Percentiles rank a stretch among this genome's conserved stretches.
Conservation (phyloP, 2,888 invertebrate genomes). For the Acanthococcus lagerstroemiae region DNA sequence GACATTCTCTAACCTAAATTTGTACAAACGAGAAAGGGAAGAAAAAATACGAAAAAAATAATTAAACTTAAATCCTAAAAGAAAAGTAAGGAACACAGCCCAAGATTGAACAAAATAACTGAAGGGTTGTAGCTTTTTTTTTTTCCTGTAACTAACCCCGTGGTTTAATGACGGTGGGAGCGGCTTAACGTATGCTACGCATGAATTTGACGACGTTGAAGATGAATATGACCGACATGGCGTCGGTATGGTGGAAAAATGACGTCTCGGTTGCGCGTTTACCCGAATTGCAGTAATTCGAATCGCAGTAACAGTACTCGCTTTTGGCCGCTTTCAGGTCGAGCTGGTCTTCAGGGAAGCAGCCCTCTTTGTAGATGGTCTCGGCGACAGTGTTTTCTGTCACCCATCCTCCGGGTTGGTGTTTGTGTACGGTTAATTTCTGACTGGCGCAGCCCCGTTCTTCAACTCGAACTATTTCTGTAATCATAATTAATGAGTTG, state of each 20-base stretch:
- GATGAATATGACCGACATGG: conserved; percentile 53
- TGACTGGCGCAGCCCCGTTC: conserved; percentile 66
- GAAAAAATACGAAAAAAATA: conserved; percentile 4
- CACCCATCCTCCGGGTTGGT: conserved; percentile 54
- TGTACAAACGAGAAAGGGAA: too few relatives aligned
- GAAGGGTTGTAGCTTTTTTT: not conserved
- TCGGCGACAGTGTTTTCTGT: conserved; percentile 55
- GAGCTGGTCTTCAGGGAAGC: conserved; percentile 53
- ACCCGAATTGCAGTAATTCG: conserved; percentile 60
- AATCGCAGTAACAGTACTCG: conserved; percentile 66
- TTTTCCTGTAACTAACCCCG: not conserved
- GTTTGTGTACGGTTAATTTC: conserved; percentile 54
- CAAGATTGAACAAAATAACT: conserved; percentile 9
- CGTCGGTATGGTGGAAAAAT: conserved; percentile 46
- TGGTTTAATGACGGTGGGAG: not conserved
- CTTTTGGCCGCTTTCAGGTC: conserved; percentile 52
- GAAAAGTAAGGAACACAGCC: conserved; percentile 19
- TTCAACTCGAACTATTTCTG: conserved; percentile 52
- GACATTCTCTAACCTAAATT: too few relatives aligned
- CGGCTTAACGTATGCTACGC: conserved; percentile 43
- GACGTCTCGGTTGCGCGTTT: conserved; percentile 38
- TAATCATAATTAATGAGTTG: too few relatives aligned
- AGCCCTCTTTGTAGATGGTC: conserved; percentile 59
- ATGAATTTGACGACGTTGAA: conserved; percentile 54
- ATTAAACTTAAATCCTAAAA: too few relatives aligned